Evolutionary conservation across 1,140 invertebrate genomes (phyloP).

Genomic region (Temnothorax longispinosus): DNA sequence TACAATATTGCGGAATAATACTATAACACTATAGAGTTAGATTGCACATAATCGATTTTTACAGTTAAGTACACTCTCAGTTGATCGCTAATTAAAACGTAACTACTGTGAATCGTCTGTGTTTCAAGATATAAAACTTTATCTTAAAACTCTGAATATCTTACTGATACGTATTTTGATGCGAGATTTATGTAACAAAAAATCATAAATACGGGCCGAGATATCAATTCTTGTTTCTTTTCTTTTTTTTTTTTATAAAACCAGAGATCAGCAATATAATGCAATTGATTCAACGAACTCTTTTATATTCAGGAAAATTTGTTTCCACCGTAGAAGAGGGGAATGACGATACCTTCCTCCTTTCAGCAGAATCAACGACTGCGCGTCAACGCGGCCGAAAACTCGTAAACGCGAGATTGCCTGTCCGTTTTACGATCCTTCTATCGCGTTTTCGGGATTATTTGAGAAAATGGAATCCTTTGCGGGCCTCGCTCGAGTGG

Average conservation of each 20-base stretch:
- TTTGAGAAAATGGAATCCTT: conserved; percentile 82
- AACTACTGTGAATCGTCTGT: background rate
- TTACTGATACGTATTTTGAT: background rate
- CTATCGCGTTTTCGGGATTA: conserved; percentile 79
- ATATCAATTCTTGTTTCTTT: no score
- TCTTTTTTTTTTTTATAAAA: background rate
- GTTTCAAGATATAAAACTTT: background rate
- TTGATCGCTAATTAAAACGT: no score
- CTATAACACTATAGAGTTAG: no score
- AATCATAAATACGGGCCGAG: background rate
- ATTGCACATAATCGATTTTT: no score
- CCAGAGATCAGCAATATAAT: background rate
- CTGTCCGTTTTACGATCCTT: conserved; percentile 78
- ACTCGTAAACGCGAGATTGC: conserved; percentile 81
- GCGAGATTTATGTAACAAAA: background rate
- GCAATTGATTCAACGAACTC: conserved; percentile 16
- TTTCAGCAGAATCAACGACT: conserved; percentile 51
- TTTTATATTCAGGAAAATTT: background rate
- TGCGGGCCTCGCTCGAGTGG: conserved; percentile 47
- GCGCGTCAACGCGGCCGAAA: conserved; percentile 42
- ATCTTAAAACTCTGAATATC: background rate
- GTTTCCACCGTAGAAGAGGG: background rate
- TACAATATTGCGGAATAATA: no score
- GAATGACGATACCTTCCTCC: conserved; percentile 3
- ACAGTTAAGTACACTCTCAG: no score